Evolutionary conservation across 2,797 vertebrate species (phyloP).

Genomic region (Leptatherina wallacei): DNA sequence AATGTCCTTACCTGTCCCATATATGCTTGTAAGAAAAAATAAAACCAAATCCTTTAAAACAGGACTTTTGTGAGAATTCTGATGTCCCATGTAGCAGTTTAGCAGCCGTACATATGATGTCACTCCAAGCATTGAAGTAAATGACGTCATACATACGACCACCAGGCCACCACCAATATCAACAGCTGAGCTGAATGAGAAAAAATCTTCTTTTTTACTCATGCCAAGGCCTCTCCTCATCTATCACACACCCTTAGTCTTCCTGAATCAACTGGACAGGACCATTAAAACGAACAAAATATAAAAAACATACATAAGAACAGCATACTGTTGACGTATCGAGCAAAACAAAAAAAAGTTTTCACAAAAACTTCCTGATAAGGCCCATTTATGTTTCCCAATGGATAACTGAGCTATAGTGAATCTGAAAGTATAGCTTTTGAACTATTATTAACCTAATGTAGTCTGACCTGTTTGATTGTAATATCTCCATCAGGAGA

Average conservation of each 20-base stretch:
- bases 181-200: conserved; percentile 40
- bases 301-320: conserved; percentile 27
- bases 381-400: neutral
- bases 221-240: conserved; percentile 7
- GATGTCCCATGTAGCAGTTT: conserved; percentile 94
- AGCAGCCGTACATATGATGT: conserved; percentile 99
- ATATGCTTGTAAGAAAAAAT: conserved; percentile 28
- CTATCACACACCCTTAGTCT: conserved; percentile 4
- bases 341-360: neutral
- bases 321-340: neutral
- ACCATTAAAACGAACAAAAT: conserved; percentile 1
- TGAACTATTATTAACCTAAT: neutral
- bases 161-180: conserved; percentile 93
- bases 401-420: neutral
- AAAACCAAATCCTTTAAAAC: neutral
- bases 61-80: conserved; percentile 31
- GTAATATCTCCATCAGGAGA: conserved; percentile 2
- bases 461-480: conserved; percentile 8
- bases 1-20: conserved; percentile 66
- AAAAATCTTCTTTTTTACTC: neutral
- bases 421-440: neutral
- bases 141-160: conserved; percentile 98
- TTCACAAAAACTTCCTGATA: too few species aligned
- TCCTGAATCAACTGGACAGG: conserved; percentile 20
- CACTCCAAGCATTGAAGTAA: conserved; percentile 96